phyloP scores from a whole-genome alignment of 2,888 invertebrate genomes.

The Idaea dimidiata region DNA sequence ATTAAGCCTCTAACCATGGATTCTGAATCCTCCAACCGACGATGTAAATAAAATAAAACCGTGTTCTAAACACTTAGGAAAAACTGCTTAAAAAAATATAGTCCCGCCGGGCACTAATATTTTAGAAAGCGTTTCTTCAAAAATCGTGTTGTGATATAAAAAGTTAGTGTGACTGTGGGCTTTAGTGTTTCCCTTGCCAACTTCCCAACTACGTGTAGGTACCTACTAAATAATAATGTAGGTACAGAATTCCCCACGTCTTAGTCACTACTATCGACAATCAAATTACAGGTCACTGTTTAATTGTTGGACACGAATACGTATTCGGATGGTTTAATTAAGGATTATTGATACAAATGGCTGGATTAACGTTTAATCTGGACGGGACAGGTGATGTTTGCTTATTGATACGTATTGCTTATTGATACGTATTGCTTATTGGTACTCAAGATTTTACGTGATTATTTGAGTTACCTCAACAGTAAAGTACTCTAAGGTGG shows the following conservation, averaged over 20 bases:
- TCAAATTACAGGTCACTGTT: not conserved
- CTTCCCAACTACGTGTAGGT: too few relatives aligned
- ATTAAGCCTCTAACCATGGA: too few relatives aligned
- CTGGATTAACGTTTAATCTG: not conserved
- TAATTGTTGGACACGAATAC: constrained; percentile 5
- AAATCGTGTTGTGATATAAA: too few relatives aligned
- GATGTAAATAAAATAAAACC: too few relatives aligned
- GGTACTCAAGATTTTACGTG: not conserved
- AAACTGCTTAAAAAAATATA: too few relatives aligned
- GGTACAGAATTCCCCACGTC: constrained; percentile 7
- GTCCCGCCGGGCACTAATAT: too few relatives aligned
- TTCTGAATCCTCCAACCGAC: too few relatives aligned
- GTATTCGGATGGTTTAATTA: constrained; percentile 8
- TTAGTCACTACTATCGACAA: not conserved
- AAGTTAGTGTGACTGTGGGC: too few relatives aligned
- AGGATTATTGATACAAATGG: not conserved
- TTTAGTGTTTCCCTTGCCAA: too few relatives aligned
- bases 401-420: not conserved
- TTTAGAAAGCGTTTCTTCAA: too few relatives aligned
- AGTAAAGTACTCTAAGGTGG: too few relatives aligned
- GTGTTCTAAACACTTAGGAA: too few relatives aligned
- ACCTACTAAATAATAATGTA: not conserved
- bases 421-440: not conserved
- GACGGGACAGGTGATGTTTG: not conserved
- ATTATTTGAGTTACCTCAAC: not conserved